Base-by-base conservation (phyloP, 2,888 invertebrate species). In the Oscheius onirici region DNA sequence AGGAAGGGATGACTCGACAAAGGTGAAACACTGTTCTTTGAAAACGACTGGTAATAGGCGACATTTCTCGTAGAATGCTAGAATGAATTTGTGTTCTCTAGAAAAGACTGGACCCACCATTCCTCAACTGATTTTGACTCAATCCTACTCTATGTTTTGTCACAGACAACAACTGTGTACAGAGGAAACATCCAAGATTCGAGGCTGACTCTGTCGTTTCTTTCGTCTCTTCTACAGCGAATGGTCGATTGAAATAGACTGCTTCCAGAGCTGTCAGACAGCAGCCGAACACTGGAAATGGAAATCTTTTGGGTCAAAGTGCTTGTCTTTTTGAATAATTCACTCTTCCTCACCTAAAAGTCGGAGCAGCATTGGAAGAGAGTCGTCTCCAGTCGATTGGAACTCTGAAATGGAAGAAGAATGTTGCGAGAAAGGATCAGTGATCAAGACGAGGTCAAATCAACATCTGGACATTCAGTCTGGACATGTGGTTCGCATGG, bases 121-220 rank as follows among this genome's bases (percentile, higher is more conserved):
- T 74, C 34, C 79, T 43, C 2, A 84, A 72, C 57, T 84, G 83
- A 49, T 79, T 78, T 63, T 84, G 82, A 46, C 78, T 78, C 10
- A 84, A 68, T 43, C 82, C 83, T 10, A 83, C 83, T 24, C 83
- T 74, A 44, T 84, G 79, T 52, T 81, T 78, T n/a, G 83, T 82
- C 22, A 83, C 83, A 1, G 82, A 75, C 54, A 84, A 65, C 10
- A 84, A 69, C 54, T 84, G 83, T 20, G 81, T 78, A 68, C 83
- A 84, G 61, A 84, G 74, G 71, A 83, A 84, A 65, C 83, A 84
- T 0, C 83, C 83, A 5, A 84, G 73, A 54, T 82, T 82, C 6
- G 80, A 78, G 2, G 79, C 3, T 6, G 34, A 71, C 51, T 70
- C 63, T 28, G 46, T 8, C 5, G 46, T 26, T 46, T 63, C 63